Base-by-base conservation (phyloP, 2,113 vertebrate genomes). In the Motacilla tschutschensis region DNA sequence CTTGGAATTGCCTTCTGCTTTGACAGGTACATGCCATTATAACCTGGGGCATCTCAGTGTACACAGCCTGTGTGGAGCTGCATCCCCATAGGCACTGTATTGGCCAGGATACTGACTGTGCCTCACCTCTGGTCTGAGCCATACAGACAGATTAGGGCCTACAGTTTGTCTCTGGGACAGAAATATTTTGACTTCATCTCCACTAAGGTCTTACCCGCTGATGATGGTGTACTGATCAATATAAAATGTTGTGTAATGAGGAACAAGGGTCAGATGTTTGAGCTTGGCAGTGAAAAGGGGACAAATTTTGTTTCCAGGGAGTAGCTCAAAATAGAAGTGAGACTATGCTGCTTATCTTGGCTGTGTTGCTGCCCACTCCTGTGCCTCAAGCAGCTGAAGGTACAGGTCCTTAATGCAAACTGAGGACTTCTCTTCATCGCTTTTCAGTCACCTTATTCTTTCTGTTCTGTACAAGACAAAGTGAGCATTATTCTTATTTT, bases 401-500 rank as follows among this genome's bases (percentile, higher is more conserved):
- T 53, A 58, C 41, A 48, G 31, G 41, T 62, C 25, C 54, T 58
- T 53, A 38, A 31, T 51, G 63, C 43, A 79, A 73, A 40, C 51
- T 69, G 55, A 57, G 21, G 47, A 71, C 57, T 69, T 87, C 35
- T 0, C 9, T 70, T 74, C 5, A 2, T 94, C 2, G 3, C 67
- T 91, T 85, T 64, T 88, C 85, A 78, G 46, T 90, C 57, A 44
- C 44, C 40, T 79, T 69, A 53, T 73, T 89, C 41, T 59, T 88
- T 44, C 51, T 85, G 62, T 80, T 89, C 48, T 5, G 0, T 65
- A 50, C 20, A 22, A 83, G 57, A 70, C 44, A 51, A 84, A 91
- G 48, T 88, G 69, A 86, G 38, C 70, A 44, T 70, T 87, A 18
- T 75, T 84, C 57, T 91, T 89, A 77, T 83, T 83, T 88, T 79